Conservation (phyloP, 2,888 invertebrate species). For the Boloria selene region DNA sequence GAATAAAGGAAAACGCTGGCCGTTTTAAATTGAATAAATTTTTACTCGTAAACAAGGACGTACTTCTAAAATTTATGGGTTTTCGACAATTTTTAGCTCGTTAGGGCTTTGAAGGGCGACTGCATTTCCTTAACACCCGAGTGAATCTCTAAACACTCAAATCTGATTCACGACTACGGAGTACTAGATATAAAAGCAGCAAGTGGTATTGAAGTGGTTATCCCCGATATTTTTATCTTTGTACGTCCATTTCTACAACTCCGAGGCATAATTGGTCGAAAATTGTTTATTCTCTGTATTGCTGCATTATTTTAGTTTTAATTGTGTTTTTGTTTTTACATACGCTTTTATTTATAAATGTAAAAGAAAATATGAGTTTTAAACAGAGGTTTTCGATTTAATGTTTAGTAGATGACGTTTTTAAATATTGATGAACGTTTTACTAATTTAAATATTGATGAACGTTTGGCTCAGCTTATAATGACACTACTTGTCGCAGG, state of each 20-base stretch:
- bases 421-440: too few relatives aligned
- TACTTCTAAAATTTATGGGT: slow-evolving; percentile 22
- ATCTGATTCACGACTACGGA: slow-evolving; percentile 15
- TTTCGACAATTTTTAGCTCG: slow-evolving; percentile 22
- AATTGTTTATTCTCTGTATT: background rate
- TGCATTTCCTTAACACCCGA: slow-evolving; percentile 22
- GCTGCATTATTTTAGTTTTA: too few relatives aligned
- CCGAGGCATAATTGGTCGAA: slow-evolving; percentile 8
- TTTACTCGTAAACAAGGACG: slow-evolving; percentile 8
- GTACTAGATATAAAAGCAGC: slow-evolving; percentile 17
- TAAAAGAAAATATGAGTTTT: background rate
- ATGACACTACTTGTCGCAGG: too few relatives aligned
- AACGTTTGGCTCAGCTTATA: too few relatives aligned
- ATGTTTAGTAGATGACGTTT: too few relatives aligned
- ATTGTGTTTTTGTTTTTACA: background rate
- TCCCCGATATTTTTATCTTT: slow-evolving; percentile 20
- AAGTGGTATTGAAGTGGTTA: slow-evolving; percentile 18
- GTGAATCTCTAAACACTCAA: slow-evolving; percentile 17
- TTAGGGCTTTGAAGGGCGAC: slow-evolving; percentile 22
- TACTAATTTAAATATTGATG: too few relatives aligned
- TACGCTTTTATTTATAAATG: too few relatives aligned
- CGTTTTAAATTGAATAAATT: slow-evolving; percentile 19
- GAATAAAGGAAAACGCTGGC: slow-evolving; percentile 13
- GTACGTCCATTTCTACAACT: slow-evolving; percentile 8
- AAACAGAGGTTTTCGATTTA: background rate